Percentiles rank a stretch among this genome's conserved stretches.
Conservation (phyloP, 2,888 invertebrate genomes). For the Eucera pruinosa region DNA sequence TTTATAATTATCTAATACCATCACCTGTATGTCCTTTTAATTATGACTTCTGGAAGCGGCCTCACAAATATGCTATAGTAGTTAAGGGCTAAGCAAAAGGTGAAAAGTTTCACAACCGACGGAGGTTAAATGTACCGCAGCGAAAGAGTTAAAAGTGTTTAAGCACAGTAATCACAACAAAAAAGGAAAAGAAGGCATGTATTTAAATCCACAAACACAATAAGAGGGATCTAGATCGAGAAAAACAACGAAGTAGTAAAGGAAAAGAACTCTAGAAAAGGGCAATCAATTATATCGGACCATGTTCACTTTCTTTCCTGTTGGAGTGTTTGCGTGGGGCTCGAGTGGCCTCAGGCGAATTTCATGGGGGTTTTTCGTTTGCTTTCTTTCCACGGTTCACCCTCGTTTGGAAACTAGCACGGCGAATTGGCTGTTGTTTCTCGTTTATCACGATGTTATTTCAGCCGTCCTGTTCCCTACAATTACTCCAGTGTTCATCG, state of each 20-base stretch:
- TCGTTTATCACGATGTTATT: slow-evolving; percentile 73
- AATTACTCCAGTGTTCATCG: slow-evolving; percentile 45
- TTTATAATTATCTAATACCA: too few relatives aligned
- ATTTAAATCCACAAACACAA: too few relatives aligned
- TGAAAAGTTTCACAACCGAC: too few relatives aligned
- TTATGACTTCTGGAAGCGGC: too few relatives aligned
- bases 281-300: slow-evolving; percentile 78
- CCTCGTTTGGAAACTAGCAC: slow-evolving; percentile 45
- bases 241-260: slow-evolving; percentile 30
- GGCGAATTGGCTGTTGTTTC: slow-evolving; percentile 62
- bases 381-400: slow-evolving; percentile 67
- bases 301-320: slow-evolving; percentile 56
- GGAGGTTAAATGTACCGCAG: too few relatives aligned
- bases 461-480: slow-evolving; percentile 58
- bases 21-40: too few relatives aligned
- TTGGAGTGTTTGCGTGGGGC: slow-evolving; percentile 77
- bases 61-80: too few relatives aligned
- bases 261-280: slow-evolving; percentile 60
- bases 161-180: too few relatives aligned
- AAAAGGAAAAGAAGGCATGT: too few relatives aligned
- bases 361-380: slow-evolving; percentile 67
- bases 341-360: slow-evolving; percentile 68
- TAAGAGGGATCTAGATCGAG: too few relatives aligned
- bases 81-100: too few relatives aligned
- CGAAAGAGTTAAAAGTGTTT: too few relatives aligned